Percentiles rank a stretch among this genome's conserved stretches.
Evolutionary conservation across 2,888 invertebrate genomes (phyloP).

Genomic region (Agriotes lineatus): DNA sequence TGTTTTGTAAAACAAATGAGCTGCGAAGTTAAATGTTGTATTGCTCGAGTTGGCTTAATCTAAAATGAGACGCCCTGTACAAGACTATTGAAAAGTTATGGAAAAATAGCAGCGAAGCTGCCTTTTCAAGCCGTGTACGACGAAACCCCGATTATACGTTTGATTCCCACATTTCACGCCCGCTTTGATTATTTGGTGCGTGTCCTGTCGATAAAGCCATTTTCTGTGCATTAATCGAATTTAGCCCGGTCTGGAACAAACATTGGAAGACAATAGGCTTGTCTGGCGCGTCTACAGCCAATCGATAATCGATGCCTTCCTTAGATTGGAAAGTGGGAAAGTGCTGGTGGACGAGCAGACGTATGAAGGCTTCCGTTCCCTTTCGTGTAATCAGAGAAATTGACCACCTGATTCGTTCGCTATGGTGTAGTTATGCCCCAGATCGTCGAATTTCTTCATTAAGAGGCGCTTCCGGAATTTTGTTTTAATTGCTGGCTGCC

Average conservation of each 20-base stretch:
- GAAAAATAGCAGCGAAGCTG: too few relatives aligned
- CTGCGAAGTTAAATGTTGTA: too few relatives aligned
- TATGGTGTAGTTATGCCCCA: background rate
- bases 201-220: background rate
- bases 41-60: too few relatives aligned
- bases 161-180: background rate
- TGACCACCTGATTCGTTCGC: constrained; percentile 1
- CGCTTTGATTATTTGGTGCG: background rate
- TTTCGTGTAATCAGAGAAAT: constrained; percentile 6
- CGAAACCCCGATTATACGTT: background rate
- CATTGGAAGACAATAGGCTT: background rate
- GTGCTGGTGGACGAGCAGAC: background rate
- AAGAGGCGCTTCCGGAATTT: background rate
- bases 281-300: background rate
- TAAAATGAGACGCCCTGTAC: too few relatives aligned
- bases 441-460: constrained; percentile 1
- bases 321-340: constrained; percentile 16
- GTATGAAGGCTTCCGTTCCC: constrained; percentile 7
- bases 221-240: background rate
- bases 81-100: too few relatives aligned
- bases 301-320: constrained; percentile 4
- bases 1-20: too few relatives aligned
- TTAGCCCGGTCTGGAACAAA: background rate
- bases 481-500: too few relatives aligned
- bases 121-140: too few relatives aligned